Base-by-base conservation (phyloP, 2,113 vertebrate genomes). In the Sturnus vulgaris region DNA sequence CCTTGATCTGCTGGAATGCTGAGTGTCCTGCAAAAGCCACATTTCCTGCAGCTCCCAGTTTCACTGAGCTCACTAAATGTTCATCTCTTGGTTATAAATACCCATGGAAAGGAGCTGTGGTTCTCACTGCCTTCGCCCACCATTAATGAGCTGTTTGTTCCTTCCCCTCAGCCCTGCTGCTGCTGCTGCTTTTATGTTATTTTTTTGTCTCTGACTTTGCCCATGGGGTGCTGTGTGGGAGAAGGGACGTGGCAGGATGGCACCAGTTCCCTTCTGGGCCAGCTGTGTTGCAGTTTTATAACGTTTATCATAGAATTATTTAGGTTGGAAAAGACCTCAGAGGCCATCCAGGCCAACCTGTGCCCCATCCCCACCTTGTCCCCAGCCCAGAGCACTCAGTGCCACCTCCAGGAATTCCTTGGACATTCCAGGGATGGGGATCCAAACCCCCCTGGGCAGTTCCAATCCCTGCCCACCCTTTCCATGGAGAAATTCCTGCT, bases 291-390 rank as follows among this genome's bases (percentile, higher is more conserved):
- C 37, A 20, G 22, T 78, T 69, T 23, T 61, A 4, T 25, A 12
- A 15, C 10, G 1, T 52, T 44, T 44, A 22, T 60, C 33, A 66
- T 2, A 3, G 46, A 47, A 47, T 47, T 9, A 4, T 42, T 64
- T 5, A 2, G 17, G 20, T 21, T 53, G 46, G 61, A 75, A 52
- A 68, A 47, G 11, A 1, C 2, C 8, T 56, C 1, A 24, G 2
- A 4, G 13, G 0, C 4, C 33, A 30, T 1, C 0, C 0, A 73
- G 19, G 17, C 28, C 33, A 0, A 1, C 0, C 68, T 88, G 52
- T 73, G 68, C 7, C 31, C 1, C 0, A 65, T 65, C 4, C 31
- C 15, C 59, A 37, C 44, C 44, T 1, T 50, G 59, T 65, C 24
- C 37, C 49, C 76, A 64, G 49, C 21, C 30, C 49, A 10, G n/a